Base-by-base conservation (phyloP, 2,113 vertebrate species). In the Acrocephalus kingi region DNA sequence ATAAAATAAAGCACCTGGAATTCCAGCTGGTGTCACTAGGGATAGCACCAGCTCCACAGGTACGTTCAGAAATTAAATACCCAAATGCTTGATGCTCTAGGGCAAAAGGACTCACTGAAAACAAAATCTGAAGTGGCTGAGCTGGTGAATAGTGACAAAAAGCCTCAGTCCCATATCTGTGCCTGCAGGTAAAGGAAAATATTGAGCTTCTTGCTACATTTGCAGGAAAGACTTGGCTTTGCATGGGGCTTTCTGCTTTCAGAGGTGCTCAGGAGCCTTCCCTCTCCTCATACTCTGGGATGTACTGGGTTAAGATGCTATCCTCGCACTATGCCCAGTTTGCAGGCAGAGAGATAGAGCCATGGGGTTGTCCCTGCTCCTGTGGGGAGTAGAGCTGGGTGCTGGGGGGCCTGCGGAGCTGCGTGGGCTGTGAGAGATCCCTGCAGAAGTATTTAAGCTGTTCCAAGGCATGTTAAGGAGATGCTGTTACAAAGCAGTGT, bases 401-500 rank as follows among this genome's bases (percentile, higher is more conserved):
- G 46, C 83, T 1, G 1, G 39, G 54, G 48, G 28, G 27, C 15
- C 37, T 2, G 0, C 1, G 2, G 72, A 62, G 66, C 35, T 7
- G 7, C 0, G 10, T n/a, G 15, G 85, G 79, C 83, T 46, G 55
- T 8, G 4, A 83, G 54, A 78, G 22, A 46, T 67, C 54, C n/a
- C 92, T 95, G 96, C 82, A 93, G 84, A 94, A 96, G 76, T 66
- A 58, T 59, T 96, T 93, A 96, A 81, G 64, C 83, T 69, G 37
- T 31, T 55, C 18, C 52, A 77, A 83, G 66, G 61, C 28, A 3
- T 3, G 59, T 67, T 37, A 41, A 69, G 54, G 78, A 69, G 73
- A 62, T 78, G 59, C 8, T 23, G 2, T 96, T 89, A 84, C 76
- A 69, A 67, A 75, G 63, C 14, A 28, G 27, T 0, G 9, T 66